Evolutionary conservation across 2,113 vertebrate species (phyloP).

Genomic region (Sinocyclocheilus anophthalmus): DNA sequence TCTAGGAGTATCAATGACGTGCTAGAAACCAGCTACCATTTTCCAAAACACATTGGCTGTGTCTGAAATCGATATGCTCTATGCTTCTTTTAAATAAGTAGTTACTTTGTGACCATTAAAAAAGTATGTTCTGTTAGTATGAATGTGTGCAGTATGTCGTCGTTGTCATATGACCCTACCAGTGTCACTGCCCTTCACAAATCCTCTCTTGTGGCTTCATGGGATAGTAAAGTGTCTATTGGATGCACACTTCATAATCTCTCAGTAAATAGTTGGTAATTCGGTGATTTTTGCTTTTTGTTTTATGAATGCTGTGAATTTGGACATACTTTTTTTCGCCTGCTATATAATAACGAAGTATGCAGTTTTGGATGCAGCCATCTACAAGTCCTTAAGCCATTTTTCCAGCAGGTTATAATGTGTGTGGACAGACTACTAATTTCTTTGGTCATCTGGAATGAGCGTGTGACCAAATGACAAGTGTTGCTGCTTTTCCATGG

Average conservation of each 20-base stretch:
- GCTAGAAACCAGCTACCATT: not conserved
- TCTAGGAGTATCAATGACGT: not conserved
- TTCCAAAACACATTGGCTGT: not conserved
- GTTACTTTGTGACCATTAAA: not conserved
- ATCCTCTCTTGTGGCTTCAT: too few relatives aligned
- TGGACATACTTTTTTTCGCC: too few relatives aligned
- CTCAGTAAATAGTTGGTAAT: too few relatives aligned
- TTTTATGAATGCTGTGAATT: too few relatives aligned
- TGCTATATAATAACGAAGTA: not conserved
- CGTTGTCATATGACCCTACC: too few relatives aligned
- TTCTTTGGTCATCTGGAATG: constrained; percentile 25
- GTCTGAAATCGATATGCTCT: not conserved
- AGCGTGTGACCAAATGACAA: constrained; percentile 6
- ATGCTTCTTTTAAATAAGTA: not conserved
- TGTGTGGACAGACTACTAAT: constrained; percentile 16
- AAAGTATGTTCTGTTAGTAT: not conserved
- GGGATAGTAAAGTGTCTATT: not conserved
- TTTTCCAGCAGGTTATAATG: not conserved
- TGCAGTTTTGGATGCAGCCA: not conserved
- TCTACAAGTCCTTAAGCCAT: not conserved
- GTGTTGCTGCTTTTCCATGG: not conserved
- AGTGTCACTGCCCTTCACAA: not conserved
- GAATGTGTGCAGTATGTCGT: not conserved
- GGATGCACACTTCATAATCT: too few relatives aligned
- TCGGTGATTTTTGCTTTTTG: too few relatives aligned